Evolutionary conservation across 2,113 vertebrate species (phyloP).

Genomic region (Euleptes europaea): DNA sequence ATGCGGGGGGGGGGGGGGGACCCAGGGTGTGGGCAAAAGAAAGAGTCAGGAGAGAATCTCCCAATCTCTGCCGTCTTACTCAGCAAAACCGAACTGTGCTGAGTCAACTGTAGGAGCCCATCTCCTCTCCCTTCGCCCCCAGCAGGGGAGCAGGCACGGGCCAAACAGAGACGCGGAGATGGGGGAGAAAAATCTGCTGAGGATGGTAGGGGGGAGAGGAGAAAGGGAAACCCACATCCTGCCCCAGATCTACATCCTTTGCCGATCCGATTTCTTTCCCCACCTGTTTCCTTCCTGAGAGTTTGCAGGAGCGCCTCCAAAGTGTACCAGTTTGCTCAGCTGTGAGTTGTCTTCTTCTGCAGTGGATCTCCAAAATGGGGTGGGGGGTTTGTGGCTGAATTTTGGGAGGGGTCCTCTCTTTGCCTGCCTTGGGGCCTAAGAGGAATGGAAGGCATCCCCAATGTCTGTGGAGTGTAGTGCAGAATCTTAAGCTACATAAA

Average conservation of each 20-base stretch:
- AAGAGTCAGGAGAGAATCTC: background rate
- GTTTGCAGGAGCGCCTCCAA: too few species aligned
- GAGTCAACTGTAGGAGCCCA: constrained; percentile 4
- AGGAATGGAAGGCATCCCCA: too few species aligned
- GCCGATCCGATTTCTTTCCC: background rate
- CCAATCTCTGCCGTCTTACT: background rate
- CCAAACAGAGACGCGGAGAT: background rate
- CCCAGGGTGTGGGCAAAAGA: background rate
- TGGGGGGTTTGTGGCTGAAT: too few species aligned
- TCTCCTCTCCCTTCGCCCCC: background rate
- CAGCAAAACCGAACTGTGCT: background rate
- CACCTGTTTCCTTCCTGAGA: background rate
- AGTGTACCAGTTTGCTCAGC: too few species aligned
- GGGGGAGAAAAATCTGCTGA: background rate
- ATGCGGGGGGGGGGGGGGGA: too few species aligned
- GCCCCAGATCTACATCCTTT: background rate
- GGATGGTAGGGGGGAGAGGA: background rate
- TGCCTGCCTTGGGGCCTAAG: too few species aligned
- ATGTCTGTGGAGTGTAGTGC: too few species aligned
- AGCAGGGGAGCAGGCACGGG: background rate
- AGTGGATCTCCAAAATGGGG: too few species aligned
- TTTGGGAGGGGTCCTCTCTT: too few species aligned
- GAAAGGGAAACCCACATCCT: constrained; percentile 15
- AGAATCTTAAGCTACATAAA: too few species aligned
- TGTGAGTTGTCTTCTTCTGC: too few species aligned